A percentile compares a stretch with the other conserved stretches of the same genome.
These are phyloP conservation scores for Dioctria rufipes DNA, from an alignment of 2,888 invertebrate genomes.

Conservation along the genomic window DNA sequence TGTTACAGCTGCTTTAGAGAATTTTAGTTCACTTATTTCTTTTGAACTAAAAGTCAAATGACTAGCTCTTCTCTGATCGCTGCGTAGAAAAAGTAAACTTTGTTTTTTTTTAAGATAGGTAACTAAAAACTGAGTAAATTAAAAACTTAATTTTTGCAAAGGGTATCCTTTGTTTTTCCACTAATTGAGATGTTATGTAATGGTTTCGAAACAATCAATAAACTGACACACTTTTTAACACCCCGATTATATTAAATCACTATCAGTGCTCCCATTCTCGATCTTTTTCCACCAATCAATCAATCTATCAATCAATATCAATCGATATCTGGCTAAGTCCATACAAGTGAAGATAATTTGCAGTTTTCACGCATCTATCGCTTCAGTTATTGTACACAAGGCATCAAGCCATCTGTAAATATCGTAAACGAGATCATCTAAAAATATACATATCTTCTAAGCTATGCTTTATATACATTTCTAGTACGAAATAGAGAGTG, in stretches of 20 bases:
- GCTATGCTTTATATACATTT: too few relatives aligned
- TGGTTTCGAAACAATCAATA: neutral
- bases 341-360: neutral
- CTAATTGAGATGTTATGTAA: too few relatives aligned
- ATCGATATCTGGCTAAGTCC: neutral
- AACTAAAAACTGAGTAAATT: too few relatives aligned
- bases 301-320: neutral
- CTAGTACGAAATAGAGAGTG: too few relatives aligned
- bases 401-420: neutral
- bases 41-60: too few relatives aligned
- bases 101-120: too few relatives aligned
- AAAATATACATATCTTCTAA: conserved; percentile 1
- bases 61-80: too few relatives aligned
- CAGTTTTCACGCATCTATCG: neutral
- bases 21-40: too few relatives aligned
- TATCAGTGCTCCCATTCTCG: neutral
- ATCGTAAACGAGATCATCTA: conserved; percentile 3
- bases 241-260: neutral
- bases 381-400: neutral
- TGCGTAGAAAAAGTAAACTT: too few relatives aligned
- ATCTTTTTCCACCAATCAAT: neutral
- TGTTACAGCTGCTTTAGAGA: too few relatives aligned
- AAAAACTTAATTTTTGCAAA: too few relatives aligned
- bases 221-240: neutral
- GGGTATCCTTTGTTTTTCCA: too few relatives aligned